These are phyloP conservation scores for Stercorarius parasiticus DNA, from an alignment of 2,113 vertebrate genomes.

Conservation along the genomic window DNA sequence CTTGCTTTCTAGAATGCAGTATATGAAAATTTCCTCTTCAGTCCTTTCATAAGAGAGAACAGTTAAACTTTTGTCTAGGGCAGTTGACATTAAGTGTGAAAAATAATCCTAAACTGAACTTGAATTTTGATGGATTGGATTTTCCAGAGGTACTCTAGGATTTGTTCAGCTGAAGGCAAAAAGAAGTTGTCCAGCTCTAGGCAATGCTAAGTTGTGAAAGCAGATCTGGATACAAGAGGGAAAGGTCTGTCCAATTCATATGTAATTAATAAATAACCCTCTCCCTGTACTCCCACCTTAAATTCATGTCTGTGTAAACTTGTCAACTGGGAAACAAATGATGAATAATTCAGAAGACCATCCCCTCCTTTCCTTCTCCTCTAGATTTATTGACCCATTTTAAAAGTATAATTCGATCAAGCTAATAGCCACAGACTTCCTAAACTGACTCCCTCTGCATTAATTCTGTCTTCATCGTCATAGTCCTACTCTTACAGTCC, in stretches of 20 bases:
- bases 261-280: constrained; percentile 16
- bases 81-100: neutral
- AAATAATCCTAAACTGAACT: neutral
- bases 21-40: neutral
- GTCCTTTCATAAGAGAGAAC: neutral
- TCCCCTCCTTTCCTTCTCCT: neutral
- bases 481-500: neutral
- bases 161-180: neutral
- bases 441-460: neutral
- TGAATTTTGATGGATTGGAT: neutral
- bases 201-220: neutral
- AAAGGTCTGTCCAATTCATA: neutral
- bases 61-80: neutral
- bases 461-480: neutral
- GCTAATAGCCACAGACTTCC: constrained; percentile 32
- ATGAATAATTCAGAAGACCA: constrained; percentile 30
- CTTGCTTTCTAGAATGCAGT: neutral
- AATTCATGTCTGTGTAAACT: constrained; percentile 15
- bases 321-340: neutral
- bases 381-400: constrained; percentile 43
- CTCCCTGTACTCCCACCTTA: neutral
- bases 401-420: constrained; percentile 9
- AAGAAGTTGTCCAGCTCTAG: neutral
- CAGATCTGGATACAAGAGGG: neutral
- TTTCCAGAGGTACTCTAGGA: neutral